phyloP scores from a whole-genome alignment of 2,113 vertebrate species.

The Amblyopsis rosae region DNA sequence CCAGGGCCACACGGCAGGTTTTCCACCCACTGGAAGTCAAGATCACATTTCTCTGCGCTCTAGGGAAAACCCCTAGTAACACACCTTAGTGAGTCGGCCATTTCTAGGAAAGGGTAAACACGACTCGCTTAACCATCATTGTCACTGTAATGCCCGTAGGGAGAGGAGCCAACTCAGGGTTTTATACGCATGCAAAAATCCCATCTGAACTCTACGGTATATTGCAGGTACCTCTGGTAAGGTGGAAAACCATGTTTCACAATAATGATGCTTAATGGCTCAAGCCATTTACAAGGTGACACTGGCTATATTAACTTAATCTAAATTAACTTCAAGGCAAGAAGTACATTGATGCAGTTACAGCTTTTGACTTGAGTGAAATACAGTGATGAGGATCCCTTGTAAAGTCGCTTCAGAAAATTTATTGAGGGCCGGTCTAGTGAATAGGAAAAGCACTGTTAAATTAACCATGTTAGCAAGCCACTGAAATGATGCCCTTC shows the following conservation, averaged over 20 bases:
- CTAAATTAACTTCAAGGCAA: too few species aligned
- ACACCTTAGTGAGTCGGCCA: too few species aligned
- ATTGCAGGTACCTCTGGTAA: neutral
- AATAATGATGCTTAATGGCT: too few species aligned
- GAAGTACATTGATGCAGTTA: neutral
- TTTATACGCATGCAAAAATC: neutral
- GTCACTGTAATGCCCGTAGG: conserved; percentile 20
- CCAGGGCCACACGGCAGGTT: neutral
- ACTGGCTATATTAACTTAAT: neutral
- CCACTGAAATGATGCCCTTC: neutral
- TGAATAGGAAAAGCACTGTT: neutral
- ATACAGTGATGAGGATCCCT: too few species aligned
- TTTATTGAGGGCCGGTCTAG: too few species aligned
- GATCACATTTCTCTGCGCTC: conserved; percentile 28
- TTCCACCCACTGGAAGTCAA: conserved; percentile 5
- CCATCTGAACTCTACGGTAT: neutral
- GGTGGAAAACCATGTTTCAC: neutral
- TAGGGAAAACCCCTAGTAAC: too few species aligned
- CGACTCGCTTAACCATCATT: conserved; percentile 1
- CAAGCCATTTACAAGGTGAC: neutral
- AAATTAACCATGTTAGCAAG: neutral
- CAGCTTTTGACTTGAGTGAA: neutral
- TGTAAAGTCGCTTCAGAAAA: too few species aligned
- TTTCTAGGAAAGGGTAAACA: too few species aligned
- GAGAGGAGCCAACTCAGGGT: neutral